phyloP scores from a whole-genome alignment of 37 sponge, comb jelly and placozoan species.

The Oopsacas minuta region DNA sequence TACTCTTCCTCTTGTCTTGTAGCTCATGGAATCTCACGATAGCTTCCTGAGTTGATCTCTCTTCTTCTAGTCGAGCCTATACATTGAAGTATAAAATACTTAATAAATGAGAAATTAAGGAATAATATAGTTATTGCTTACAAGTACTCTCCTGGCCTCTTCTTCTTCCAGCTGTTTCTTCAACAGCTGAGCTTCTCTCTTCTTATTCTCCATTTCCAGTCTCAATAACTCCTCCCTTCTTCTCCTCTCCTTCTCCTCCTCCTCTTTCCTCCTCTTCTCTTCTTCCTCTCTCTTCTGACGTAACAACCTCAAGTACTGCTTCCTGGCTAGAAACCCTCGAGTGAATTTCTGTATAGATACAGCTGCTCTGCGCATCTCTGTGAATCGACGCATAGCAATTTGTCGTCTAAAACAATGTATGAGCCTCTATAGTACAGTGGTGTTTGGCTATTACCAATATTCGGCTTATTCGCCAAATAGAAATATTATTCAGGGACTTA shows the following conservation, averaged over 20 bases:
- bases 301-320: constrained; percentile 45
- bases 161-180: constrained; percentile 41
- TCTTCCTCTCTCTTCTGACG: constrained; percentile 74
- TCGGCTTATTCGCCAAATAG: too few relatives aligned
- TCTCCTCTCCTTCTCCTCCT: constrained; percentile 25
- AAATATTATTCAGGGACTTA: too few relatives aligned
- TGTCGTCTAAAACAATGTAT: neutral
- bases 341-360: constrained; percentile 16
- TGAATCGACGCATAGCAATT: neutral
- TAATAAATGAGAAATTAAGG: neutral
- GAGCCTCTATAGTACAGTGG: neutral
- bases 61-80: neutral
- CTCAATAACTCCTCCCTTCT: constrained; percentile 50
- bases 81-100: neutral
- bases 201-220: constrained; percentile 66
- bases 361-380: constrained; percentile 11
- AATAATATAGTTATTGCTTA: neutral
- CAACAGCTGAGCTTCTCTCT: constrained; percentile 65
- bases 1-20: constrained; percentile 23
- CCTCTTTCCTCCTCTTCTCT: constrained; percentile 70
- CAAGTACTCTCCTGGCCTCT: constrained; percentile 18
- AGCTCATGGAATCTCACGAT: constrained; percentile 15
- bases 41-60: constrained; percentile 11
- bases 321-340: constrained; percentile 53
- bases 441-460: too few relatives aligned